Evolutionary conservation across 1,140 invertebrate species (phyloP).

Genomic region (Brachionus sp.): DNA sequence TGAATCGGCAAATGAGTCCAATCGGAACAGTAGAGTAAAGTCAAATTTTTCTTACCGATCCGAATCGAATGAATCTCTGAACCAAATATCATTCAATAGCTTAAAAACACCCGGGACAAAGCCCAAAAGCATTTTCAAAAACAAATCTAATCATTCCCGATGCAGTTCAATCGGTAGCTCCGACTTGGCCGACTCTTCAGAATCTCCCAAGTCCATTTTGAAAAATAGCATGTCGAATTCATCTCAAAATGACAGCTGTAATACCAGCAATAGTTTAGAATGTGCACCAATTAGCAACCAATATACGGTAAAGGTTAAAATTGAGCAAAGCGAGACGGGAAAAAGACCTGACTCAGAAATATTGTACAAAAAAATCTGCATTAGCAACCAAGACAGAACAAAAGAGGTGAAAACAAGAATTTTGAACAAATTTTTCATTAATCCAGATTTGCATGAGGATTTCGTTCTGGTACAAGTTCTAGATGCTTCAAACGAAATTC

Average conservation of each 20-base stretch:
- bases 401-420: conserved; percentile 12
- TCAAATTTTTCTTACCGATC: conserved; percentile 8
- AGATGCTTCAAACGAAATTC: background rate
- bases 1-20: background rate
- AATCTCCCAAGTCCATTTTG: background rate
- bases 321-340: background rate
- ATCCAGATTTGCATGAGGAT: background rate
- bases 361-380: conserved; percentile 35
- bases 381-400: conserved; percentile 10
- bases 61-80: conserved; percentile 20
- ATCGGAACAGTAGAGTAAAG: background rate
- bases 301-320: conserved; percentile 9
- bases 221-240: conserved; percentile 32
- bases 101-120: background rate
- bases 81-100: background rate
- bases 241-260: background rate
- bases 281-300: background rate
- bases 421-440: conserved; percentile 25
- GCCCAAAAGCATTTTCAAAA: background rate
- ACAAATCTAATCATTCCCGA: conserved; percentile 25
- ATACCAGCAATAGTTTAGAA: background rate
- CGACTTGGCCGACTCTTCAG: background rate
- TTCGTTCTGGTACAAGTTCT: conserved; percentile 12
- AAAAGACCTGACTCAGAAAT: background rate
- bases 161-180: conserved; percentile 23